phyloP scores from a whole-genome alignment of 2,113 vertebrate genomes.

The Mustelus asterias region DNA sequence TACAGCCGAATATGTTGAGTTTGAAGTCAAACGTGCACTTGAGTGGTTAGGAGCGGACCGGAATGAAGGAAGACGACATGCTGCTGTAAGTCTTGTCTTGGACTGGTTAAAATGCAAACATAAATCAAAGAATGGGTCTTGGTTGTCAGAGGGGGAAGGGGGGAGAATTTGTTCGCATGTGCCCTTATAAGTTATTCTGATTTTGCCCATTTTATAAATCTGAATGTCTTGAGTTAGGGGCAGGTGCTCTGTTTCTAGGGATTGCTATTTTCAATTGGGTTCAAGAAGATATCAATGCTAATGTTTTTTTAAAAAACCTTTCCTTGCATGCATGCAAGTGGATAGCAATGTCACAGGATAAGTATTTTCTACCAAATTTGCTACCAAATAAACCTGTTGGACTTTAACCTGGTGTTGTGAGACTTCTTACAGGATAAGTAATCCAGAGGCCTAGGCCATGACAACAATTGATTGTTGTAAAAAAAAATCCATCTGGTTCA shows the following conservation, averaged over 20 bases:
- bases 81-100: slow-evolving; percentile 68
- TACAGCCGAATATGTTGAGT: slow-evolving; percentile 96
- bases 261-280: background rate
- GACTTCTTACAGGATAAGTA: no score
- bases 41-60: slow-evolving; percentile 95
- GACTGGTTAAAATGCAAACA: background rate
- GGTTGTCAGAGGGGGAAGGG: background rate
- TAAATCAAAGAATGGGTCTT: no score
- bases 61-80: slow-evolving; percentile 90
- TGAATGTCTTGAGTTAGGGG: background rate
- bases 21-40: slow-evolving; percentile 94
- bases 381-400: no score
- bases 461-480: no score
- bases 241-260: background rate
- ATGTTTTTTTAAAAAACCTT: background rate
- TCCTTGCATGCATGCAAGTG: background rate
- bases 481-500: no score
- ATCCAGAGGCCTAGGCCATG: no score
- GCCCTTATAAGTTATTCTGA: background rate
- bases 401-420: no score
- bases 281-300: background rate
- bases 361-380: no score
- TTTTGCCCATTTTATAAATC: background rate
- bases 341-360: no score
- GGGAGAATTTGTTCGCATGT: background rate